Conservation (phyloP, 2,797 vertebrate species). For the Margarornis squamiger region DNA sequence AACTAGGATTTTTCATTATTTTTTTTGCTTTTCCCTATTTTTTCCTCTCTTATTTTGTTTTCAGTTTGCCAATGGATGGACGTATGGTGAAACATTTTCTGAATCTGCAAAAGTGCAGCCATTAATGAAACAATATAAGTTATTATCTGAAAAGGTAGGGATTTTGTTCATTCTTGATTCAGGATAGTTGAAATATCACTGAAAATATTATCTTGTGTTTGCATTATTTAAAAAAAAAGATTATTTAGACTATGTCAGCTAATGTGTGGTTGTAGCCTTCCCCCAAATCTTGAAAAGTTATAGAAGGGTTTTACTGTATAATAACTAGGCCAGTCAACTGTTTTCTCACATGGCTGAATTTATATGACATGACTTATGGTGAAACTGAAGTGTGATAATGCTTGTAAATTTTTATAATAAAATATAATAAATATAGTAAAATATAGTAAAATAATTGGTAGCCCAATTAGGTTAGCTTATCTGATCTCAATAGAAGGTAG, state of each 20-base stretch:
- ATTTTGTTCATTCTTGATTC: not conserved
- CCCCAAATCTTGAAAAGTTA: not conserved
- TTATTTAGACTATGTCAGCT: rapidly evolving
- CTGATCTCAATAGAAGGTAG: not conserved
- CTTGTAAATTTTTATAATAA: not conserved
- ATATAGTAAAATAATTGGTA: not conserved
- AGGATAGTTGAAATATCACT: not conserved
- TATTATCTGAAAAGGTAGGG: slow-evolving; percentile 90
- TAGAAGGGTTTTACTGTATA: not conserved
- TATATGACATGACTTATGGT: rapidly evolving
- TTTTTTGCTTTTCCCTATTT: not conserved
- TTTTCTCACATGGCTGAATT: not conserved
- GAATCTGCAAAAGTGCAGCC: slow-evolving; percentile 88
- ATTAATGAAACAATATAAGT: slow-evolving; percentile 91
- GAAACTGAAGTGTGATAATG: not conserved
- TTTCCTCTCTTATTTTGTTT: not conserved
- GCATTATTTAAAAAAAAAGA: not conserved
- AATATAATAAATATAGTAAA: not conserved
- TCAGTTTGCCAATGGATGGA: slow-evolving; percentile 92
- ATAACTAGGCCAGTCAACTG: not conserved
- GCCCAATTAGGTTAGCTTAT: not conserved
- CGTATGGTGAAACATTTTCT: slow-evolving; percentile 87
- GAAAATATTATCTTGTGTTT: not conserved
- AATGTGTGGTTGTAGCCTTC: not conserved
- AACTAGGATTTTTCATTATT: not conserved